Base-by-base conservation (phyloP, 92 coral and sea anemone species). In the Umimayanthus kanabou region DNA sequence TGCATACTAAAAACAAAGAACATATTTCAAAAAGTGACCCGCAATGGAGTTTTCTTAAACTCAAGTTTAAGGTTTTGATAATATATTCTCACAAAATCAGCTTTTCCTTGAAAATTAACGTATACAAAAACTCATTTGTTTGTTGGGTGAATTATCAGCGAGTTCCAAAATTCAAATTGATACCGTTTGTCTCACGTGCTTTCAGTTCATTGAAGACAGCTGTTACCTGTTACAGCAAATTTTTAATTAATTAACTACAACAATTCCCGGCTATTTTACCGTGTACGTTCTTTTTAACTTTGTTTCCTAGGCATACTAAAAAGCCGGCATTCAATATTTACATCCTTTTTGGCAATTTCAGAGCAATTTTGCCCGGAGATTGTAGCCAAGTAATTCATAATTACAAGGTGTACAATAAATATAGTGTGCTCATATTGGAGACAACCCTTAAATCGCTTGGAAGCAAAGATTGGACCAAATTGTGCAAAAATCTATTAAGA, bases 151-250 rank as follows among this genome's bases (percentile, higher is more conserved):
- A 11, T 18, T 73, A 6, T 40, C 50, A 75, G 16, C 16, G 47
- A 71, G 40, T 28, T 71, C 39, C 11, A 39, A 13, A 15, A 74
- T 8, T 37, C 4, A 15, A 25, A 61, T 61, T 61, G 69, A 20
- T 23, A 61, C n/a, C 7, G 26, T 61, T 61, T 22, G 26, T 61
- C 1, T 20, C 69, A 61, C 69, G n/a, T 23, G 10, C 11, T 75
- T 39, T 45, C 37, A 33, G 37, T 33, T 33, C 79, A 39, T 75
- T 75, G 79, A 39, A 43, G 79, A 33, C 28, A 16, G 45, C 47
- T 25, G 79, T 73, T 73, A 73, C 77, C 23, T 40, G 33, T 73
- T 73, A 40, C 77, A 26, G 77, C 77, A 73, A 73, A 29, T 73
- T 37, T 5, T 73, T 11, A 33, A 73, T 73, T 14, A 8, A 40